Evolutionary conservation across 2,797 vertebrate genomes (phyloP), one percentile per base, ranked within the genome.

Genomic region (Tachyglossus aculeatus): DNA sequence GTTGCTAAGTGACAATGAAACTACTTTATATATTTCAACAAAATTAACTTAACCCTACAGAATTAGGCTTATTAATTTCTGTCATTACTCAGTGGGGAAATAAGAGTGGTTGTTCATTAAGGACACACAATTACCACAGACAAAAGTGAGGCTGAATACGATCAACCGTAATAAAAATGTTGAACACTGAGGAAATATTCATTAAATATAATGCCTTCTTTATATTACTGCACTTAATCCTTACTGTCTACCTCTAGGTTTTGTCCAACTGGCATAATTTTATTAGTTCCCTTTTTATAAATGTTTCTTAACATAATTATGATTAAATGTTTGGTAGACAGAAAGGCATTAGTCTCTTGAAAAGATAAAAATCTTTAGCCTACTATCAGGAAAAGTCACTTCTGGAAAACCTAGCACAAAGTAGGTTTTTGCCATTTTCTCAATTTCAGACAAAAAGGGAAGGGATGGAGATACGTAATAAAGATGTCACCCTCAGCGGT

Each of bases 21-120:
- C 91, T 91, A 90, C 90, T 92, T 93, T 93, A 93, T 94, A 93
- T 94, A 93, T 94, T 93, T 94, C 91, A 91, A 91, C 85, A 91
- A 89, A 93, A 94, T 94, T 94, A 94, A 93, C 91, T 93, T 93
- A 94, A 94, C 93, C 92, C 93, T 92, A 91, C 90, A 93, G 91
- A 94, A 93, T 93, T 93, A 92, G 92, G 93, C 92, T 94, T 94
- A 94, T 94, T 94, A 94, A 94, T 94, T 94, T 92, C 91, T 93
- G 93, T 91, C 93, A 93, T 88, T 90, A 86, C 92, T 92, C 93
- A 93, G 82, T 93, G 90, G 92, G 92, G 89, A 92, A 93, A 92
- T 93, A 90, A 93, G 90, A 91, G 90, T 86, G 85, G 83, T 89
- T 92, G 92, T 94, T 93, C 90, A 94, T 94, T 94, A 94, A 85